Evolutionary conservation across 2,113 vertebrate genomes (phyloP).

Genomic region (Trochalopteron elliotii): DNA sequence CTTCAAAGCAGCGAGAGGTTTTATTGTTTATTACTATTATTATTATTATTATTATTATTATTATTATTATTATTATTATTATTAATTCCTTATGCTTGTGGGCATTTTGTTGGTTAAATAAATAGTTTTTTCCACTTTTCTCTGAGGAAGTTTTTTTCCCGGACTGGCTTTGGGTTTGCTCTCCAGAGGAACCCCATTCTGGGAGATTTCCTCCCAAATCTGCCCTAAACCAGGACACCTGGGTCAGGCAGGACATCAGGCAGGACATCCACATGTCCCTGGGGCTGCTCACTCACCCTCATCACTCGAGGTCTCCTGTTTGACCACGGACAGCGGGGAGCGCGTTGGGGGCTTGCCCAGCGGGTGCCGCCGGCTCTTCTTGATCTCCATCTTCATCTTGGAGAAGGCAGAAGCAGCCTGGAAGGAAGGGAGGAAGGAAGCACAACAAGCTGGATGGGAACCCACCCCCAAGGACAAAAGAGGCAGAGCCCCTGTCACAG

Average conservation of each 20-base stretch:
- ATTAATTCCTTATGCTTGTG: too few relatives aligned
- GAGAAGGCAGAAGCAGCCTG: slow-evolving; percentile 77
- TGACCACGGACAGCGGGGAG: slow-evolving; percentile 89
- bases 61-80: too few relatives aligned
- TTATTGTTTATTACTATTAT: too few relatives aligned
- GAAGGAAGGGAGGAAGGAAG: neutral
- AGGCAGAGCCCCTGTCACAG: neutral
- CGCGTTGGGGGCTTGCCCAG: slow-evolving; percentile 89
- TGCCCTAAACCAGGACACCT: too few relatives aligned
- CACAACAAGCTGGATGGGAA: neutral
- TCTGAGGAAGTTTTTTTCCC: too few relatives aligned
- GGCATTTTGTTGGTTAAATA: too few relatives aligned
- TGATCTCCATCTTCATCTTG: slow-evolving; percentile 89
- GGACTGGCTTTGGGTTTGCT: too few relatives aligned
- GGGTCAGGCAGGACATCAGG: neutral
- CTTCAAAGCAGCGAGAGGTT: too few relatives aligned
- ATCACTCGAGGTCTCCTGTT: slow-evolving; percentile 87
- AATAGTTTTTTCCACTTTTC: too few relatives aligned
- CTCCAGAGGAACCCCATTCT: too few relatives aligned
- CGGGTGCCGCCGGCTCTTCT: slow-evolving; percentile 93
- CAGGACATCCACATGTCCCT: fast-evolving
- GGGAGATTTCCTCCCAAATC: too few relatives aligned
- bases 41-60: too few relatives aligned
- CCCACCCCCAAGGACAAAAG: neutral
- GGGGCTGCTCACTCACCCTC: slow-evolving; percentile 77